phyloP scores from a whole-genome alignment of 2,113 vertebrate species.

The Passer domesticus region DNA sequence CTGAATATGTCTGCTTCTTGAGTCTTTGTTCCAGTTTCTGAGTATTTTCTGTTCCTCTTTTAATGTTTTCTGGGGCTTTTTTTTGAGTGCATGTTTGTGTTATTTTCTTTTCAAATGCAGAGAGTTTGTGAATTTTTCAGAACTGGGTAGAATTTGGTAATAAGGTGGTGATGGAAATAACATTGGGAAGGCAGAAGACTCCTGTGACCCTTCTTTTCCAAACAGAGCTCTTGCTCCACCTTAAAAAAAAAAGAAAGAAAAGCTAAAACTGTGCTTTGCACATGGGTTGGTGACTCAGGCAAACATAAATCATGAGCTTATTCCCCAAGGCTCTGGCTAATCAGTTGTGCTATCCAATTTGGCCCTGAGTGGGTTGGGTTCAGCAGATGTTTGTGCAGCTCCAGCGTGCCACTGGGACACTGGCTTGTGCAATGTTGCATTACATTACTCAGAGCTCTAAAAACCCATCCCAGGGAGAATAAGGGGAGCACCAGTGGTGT shows the following conservation, averaged over 20 bases:
- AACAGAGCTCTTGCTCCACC: neutral
- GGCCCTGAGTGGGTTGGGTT: constrained; percentile 28
- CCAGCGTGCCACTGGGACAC: neutral
- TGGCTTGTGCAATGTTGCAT: neutral
- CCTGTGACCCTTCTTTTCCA: neutral
- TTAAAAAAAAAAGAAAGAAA: neutral
- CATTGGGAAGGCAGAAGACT: neutral
- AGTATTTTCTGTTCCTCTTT: neutral
- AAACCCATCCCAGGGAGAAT: neutral
- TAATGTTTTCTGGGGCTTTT: neutral
- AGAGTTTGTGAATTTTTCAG: neutral
- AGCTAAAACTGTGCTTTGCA: neutral
- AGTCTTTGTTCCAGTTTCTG: neutral
- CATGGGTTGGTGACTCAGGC: constrained; percentile 45
- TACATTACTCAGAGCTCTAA: constrained; percentile 11
- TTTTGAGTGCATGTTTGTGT: neutral
- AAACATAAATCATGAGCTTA: neutral
- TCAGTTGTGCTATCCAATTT: constrained; percentile 29
- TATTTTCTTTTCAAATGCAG: neutral
- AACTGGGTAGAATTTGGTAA: neutral
- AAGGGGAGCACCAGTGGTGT: neutral
- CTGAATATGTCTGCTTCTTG: neutral
- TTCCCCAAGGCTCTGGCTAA: constrained; percentile 38
- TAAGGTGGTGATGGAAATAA: neutral
- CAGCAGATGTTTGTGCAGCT: constrained; percentile 45